phyloP scores from a whole-genome alignment of 1,140 invertebrate genomes.

The Latrodectus geometricus region DNA sequence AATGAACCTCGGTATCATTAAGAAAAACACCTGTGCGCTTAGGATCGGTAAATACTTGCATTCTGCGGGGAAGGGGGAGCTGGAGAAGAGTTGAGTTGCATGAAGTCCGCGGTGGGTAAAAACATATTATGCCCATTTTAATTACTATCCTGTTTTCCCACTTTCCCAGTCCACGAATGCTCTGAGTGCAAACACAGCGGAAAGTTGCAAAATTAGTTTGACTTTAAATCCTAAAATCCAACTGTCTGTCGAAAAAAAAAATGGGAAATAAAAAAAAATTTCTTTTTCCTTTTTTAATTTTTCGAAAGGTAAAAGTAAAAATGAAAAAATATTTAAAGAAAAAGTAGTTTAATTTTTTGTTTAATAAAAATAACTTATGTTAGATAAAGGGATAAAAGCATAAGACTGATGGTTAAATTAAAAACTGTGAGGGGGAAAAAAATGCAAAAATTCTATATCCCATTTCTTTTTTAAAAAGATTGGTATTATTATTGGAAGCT shows the following conservation, averaged over 20 bases:
- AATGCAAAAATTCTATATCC: slow-evolving; percentile 53
- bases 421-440: slow-evolving; percentile 15
- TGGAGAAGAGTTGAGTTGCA: slow-evolving; percentile 44
- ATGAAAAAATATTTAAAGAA: too few relatives aligned
- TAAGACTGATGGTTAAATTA: slow-evolving; percentile 51
- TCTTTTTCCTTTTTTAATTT: slow-evolving; percentile 4
- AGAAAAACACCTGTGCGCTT: slow-evolving; percentile 60
- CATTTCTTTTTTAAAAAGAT: slow-evolving; percentile 61
- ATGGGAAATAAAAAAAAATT: slow-evolving; percentile 14
- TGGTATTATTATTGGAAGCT: slow-evolving; percentile 58
- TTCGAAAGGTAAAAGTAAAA: background rate
- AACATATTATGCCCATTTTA: slow-evolving; percentile 62
- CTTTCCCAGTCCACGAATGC: slow-evolving; percentile 7
- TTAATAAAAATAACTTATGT: slow-evolving; percentile 20
- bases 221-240: slow-evolving; percentile 60
- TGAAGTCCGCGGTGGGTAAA: slow-evolving; percentile 55
- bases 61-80: background rate
- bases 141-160: slow-evolving; percentile 60
- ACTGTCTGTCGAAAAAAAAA: slow-evolving; percentile 23
- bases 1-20: slow-evolving; percentile 49
- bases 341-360: slow-evolving; percentile 48
- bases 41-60: slow-evolving; percentile 57
- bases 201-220: slow-evolving; percentile 62
- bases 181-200: slow-evolving; percentile 55
- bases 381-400: slow-evolving; percentile 55